Conservation (phyloP, 1,140 invertebrate genomes). For the Camponotus pennsylvanicus region DNA sequence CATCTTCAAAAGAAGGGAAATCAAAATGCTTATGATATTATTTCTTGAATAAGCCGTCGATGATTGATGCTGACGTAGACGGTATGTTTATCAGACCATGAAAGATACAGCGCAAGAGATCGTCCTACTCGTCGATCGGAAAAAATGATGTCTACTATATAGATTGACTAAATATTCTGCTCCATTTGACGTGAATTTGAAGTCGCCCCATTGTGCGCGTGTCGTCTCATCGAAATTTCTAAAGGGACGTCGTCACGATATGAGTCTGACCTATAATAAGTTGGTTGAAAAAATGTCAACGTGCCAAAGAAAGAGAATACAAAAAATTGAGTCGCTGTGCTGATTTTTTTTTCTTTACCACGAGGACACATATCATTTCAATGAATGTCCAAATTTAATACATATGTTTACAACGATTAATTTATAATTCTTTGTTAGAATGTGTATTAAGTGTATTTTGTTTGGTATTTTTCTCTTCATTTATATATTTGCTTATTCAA, state of each 20-base stretch:
- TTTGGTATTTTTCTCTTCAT: neutral
- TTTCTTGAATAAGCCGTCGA: neutral
- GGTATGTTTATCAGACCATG: neutral
- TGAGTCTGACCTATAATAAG: conserved; percentile 1
- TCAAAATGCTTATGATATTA: neutral
- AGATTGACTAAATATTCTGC: neutral
- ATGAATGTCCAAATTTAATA: neutral
- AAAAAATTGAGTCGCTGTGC: neutral
- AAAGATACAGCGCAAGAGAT: conserved; percentile 26
- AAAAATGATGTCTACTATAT: neutral
- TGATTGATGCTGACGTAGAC: conserved; percentile 20
- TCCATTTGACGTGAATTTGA: conserved; percentile 37
- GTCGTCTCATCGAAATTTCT: conserved; percentile 30
- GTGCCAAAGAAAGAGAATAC: neutral
- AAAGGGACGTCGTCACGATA: conserved; percentile 13
- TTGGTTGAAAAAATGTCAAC: neutral
- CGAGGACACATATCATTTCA: neutral
- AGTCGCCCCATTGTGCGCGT: conserved; percentile 8
- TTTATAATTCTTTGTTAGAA: neutral
- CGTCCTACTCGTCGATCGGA: neutral
- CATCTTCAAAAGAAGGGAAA: neutral
- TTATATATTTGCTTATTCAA: neutral
- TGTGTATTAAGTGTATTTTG: neutral
- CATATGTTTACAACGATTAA: neutral
- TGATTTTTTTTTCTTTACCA: neutral